Evolutionary conservation across 1,140 invertebrate species (phyloP), one percentile per base, ranked within the genome.

Genomic region (Bombus haemorrhoidalis): DNA sequence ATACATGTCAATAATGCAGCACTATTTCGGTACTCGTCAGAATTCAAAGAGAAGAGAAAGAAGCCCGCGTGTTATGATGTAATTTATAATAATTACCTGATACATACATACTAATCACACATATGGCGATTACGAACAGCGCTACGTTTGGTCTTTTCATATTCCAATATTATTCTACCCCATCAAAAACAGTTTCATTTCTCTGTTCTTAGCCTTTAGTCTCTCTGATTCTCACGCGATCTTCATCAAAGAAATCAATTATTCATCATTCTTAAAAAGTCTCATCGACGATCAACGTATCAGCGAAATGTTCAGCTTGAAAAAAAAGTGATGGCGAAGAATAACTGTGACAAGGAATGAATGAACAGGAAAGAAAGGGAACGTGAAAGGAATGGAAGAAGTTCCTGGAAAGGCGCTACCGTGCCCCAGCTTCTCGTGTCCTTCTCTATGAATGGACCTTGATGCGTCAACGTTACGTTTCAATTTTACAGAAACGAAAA

Each of bases 391-490:
- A 53, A 68, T 34, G 25, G 72, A 59, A 34, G 10, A 59, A 39
- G 59, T 82, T 82, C 75, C 2, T 28, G 68, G 69, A 82, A 87
- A 59, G 69, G 28, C 72, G 62, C 87, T 72, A 83, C 86, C 74
- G 84, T 80, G 87, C 43, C 34, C 72, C 25, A 37, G 18, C 18
- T 34, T 28, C 37, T 32, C 59, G 84, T 71, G 69, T 80, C 82
- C 62, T 25, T n/a, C 47, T 69, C 68, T 72, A 13, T 72, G 83
- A 85, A 71, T 79, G 84, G 88, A 71, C 9, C 43, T 39, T 41
- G 81, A 81, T 80, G 76, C 87, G 76, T 83, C 76, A 80, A 86
- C 79, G 88, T 89, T 89, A 84, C 88, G 72, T 89, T 89, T 86
- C 85, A 86, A 89, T 90, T 66, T 85, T 13, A 43, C 9, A 13